Evolutionary conservation across 2,797 vertebrate genomes (phyloP), one percentile per base, ranked within the genome.

Genomic region (Mus caroli): DNA sequence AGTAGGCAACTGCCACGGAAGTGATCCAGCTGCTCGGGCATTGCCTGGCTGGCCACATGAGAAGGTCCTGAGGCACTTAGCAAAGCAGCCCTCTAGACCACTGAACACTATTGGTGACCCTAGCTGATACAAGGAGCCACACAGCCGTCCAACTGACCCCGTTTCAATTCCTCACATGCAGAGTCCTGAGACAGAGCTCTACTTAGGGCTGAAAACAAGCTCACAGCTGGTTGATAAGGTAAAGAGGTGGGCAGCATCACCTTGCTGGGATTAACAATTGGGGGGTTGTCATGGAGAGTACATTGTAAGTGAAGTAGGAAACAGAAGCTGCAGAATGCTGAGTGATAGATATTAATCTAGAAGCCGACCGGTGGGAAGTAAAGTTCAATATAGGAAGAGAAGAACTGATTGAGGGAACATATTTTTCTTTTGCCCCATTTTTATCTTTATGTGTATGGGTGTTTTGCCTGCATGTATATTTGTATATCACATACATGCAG

Each of bases 261-360:
- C 28, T 40, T 85, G 50, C 50, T 46, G 54, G 1, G 78, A 12
- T 95, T 58, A 22, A 43, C 78, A 52, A 34, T 3, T 2, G 0
- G 43, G 76, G 58, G 67, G 26, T 85, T 43, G 13, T 24, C 52
- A 58, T 13, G 20, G 83, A 80, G 89, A 77, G 12, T 90, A 46
- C 40, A n/a, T 28, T 75, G 96, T 80, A 54, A 77, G 31, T 93
- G 76, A 87, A 90, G 26, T 78, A 58, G 37, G 31, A 88, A n/a
- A 83, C 91, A 10, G 77, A 85, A 14, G 37, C 28, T 76, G 22
- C 5, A 77, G 40, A 62, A 88, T 78, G 20, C 52, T 52, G 60
- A 34, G 28, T 79, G 64, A 20, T 76, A 17, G n/a, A 11, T 76
- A 76, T 6, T 56, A 43, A 58, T 60, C 71, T 46, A 54, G 50